These are phyloP conservation scores for Ostrea edulis DNA, from an alignment of 1,140 invertebrate genomes.

Conservation along the genomic window DNA sequence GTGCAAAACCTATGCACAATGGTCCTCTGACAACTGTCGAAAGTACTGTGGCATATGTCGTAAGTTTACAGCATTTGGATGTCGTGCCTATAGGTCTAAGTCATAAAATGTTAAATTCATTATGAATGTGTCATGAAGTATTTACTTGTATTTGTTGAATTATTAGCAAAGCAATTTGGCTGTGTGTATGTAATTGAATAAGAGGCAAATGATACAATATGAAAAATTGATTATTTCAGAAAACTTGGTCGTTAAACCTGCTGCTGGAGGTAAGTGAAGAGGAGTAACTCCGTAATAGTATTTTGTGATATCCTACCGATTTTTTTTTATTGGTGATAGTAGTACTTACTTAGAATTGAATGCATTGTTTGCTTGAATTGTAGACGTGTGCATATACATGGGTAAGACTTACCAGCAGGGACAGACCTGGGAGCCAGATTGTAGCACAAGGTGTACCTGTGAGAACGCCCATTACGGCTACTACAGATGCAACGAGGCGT, in stretches of 20 bases:
- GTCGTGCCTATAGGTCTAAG: no score
- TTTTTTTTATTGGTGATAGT: no score
- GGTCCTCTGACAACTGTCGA: slow-evolving; percentile 68
- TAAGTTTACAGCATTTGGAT: slow-evolving; percentile 48
- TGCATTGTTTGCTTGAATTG: slow-evolving; percentile 3
- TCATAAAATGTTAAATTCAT: no score
- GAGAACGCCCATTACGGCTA: slow-evolving; percentile 70
- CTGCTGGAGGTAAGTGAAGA: slow-evolving; percentile 45
- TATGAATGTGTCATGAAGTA: no score
- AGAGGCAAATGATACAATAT: not conserved
- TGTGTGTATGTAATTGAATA: not conserved
- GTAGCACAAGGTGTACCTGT: slow-evolving; percentile 66
- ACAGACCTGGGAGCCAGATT: slow-evolving; percentile 62
- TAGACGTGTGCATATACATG: slow-evolving; percentile 70
- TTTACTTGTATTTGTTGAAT: no score
- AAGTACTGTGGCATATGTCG: slow-evolving; percentile 67
- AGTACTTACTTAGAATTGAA: no score
- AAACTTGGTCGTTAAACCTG: slow-evolving; percentile 15
- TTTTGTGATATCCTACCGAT: no score
- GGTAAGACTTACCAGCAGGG: slow-evolving; percentile 68
- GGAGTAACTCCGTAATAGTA: not conserved
- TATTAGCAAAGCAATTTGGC: no score
- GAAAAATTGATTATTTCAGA: slow-evolving; percentile 17
- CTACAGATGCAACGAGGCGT: slow-evolving; percentile 70
- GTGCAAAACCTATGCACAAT: slow-evolving; percentile 64